Evolutionary conservation across 92 coral and sea anemone species (phyloP), one percentile per base, ranked within the genome.

Genomic region (Bergia puertoricense): DNA sequence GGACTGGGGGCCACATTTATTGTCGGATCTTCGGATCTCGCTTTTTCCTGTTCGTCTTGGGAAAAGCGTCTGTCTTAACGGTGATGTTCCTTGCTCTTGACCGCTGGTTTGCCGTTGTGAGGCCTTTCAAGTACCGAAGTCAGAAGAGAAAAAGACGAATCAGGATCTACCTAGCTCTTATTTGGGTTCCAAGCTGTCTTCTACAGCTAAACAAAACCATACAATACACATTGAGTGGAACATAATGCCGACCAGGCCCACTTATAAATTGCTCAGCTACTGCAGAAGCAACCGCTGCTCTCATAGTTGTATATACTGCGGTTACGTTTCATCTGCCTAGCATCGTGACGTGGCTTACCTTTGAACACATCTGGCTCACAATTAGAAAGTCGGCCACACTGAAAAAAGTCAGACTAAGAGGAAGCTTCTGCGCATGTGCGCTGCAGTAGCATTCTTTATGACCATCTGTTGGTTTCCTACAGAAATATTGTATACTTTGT

Each of bases 381-480:
- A 82, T 90, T 46, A 39, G 45, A 39, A 74, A 74, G 16, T 90
- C 93, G 44, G 79, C 82, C 81, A 81, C 81, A 6, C 48, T 79
- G 13, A 9, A 81, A 20, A 80, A 42, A 41, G 90, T 15, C 84
- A 86, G 77, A 62, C 77, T 37, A 90, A 90, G 85, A 86, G 74
- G 82, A 84, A 89, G 38, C 89, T 92, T 37, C 88, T 92, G 88
- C 90, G 92, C 92, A 92, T 90, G 94, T 92, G 94, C 59, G 92
- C 94, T 30, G 51, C 88, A 41, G 92, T 92, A 5, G 92, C 94
- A 11, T 87, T 92, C 73, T 88, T 88, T 38, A 74, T 92, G 1
- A 88, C 92, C 39, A 5, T 87, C 37, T 92, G 94, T 45, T 92
- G 94, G 94, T 86, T 90, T 84, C 94, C 94, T 4, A 92, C 92